Percentiles rank a stretch among this genome's conserved stretches.
phyloP scores from a whole-genome alignment of 2,888 invertebrate species.

The Aleiodes leptofemur region DNA sequence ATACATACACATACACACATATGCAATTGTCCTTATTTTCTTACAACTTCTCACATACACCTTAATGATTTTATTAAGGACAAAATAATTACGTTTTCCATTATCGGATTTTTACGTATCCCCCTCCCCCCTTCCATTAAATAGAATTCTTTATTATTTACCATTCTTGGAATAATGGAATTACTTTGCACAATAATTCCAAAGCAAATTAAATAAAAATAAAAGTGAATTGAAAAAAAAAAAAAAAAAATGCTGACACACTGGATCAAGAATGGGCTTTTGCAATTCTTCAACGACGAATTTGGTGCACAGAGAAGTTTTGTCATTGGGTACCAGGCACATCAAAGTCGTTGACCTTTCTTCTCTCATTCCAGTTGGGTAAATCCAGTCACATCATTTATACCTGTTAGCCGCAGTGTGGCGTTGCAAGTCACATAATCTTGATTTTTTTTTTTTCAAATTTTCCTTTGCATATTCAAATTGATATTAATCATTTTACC shows the following conservation, averaged over 20 bases:
- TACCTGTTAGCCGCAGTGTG: slow-evolving; percentile 30
- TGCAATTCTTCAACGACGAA: slow-evolving; percentile 23
- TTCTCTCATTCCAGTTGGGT: slow-evolving; percentile 35
- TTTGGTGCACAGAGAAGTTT: slow-evolving; percentile 32
- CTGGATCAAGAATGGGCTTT: slow-evolving; percentile 11
- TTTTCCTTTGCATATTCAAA: background rate
- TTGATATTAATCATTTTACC: background rate
- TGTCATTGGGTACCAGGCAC: slow-evolving; percentile 15
- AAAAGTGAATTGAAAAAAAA: background rate
- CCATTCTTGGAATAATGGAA: slow-evolving; percentile 20
- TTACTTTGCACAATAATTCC: slow-evolving; percentile 34
- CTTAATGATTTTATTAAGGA: slow-evolving; percentile 12
- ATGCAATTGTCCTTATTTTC: slow-evolving; percentile 12
- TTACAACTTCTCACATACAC: background rate
- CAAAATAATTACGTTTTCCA: slow-evolving; percentile 28
- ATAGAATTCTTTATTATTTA: slow-evolving; percentile 12
- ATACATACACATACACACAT: background rate
- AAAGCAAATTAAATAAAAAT: background rate
- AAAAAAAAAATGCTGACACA: slow-evolving; percentile 23
- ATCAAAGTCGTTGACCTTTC: slow-evolving; percentile 38
- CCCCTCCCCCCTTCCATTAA: background rate
- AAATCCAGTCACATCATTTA: slow-evolving; percentile 34
- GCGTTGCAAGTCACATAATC: slow-evolving; percentile 26
- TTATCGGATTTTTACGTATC: slow-evolving; percentile 12
- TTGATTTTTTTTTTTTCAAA: background rate